Conservation (phyloP, 2,797 vertebrate species). For the Sebastes itinus region DNA sequence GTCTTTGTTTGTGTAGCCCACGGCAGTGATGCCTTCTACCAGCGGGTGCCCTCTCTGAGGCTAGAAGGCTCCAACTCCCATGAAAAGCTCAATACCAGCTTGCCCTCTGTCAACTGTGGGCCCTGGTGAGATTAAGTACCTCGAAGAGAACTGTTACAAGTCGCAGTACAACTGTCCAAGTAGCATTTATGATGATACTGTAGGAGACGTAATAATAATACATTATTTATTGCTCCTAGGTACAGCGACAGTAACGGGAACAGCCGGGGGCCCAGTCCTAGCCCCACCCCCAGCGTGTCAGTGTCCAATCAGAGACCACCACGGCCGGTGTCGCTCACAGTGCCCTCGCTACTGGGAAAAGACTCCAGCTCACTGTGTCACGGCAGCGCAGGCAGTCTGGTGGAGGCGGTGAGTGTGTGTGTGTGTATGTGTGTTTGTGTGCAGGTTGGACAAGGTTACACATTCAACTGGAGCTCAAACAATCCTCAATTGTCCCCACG, state of each 20-base stretch:
- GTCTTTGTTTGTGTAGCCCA: slow-evolving; percentile 37
- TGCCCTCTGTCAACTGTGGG: slow-evolving; percentile 93
- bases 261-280: slow-evolving; percentile 67
- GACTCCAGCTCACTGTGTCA: slow-evolving; percentile 87
- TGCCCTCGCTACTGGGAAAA: slow-evolving; percentile 84
- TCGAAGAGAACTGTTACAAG: background rate
- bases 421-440: background rate
- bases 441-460: background rate
- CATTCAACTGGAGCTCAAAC: background rate
- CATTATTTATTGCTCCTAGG: slow-evolving; percentile 38
- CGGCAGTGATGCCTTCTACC: slow-evolving; percentile 78
- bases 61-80: slow-evolving; percentile 88
- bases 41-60: slow-evolving; percentile 87
- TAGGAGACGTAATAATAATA: background rate
- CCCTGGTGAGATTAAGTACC: slow-evolving; percentile 73
- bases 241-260: slow-evolving; percentile 84
- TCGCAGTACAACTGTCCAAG: background rate
- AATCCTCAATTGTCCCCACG: background rate
- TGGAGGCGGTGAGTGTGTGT: slow-evolving; percentile 90
- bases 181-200: background rate
- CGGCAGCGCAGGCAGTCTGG: slow-evolving; percentile 95
- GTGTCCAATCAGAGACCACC: slow-evolving; percentile 77
- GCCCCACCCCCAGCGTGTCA: slow-evolving; percentile 51
- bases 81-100: slow-evolving; percentile 97
- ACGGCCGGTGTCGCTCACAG: slow-evolving; percentile 92